A percentile compares a stretch with the other conserved stretches of the same genome.
These are phyloP conservation scores for Drosophila eohydei DNA, from an alignment of 2,888 invertebrate species.

Conservation along the genomic window DNA sequence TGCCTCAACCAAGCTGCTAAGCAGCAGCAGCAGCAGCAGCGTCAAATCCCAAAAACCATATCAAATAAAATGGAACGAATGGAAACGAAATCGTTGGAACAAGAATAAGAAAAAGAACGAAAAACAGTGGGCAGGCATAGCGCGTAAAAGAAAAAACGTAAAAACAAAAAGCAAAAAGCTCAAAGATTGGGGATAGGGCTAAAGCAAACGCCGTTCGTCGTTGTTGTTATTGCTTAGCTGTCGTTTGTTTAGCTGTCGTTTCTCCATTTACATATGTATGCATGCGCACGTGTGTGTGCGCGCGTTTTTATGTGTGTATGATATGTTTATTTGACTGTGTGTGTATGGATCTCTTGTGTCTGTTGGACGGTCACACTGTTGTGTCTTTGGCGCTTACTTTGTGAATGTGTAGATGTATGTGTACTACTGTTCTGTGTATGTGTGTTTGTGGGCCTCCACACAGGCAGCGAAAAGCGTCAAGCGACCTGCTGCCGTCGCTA, in stretches of 20 bases:
- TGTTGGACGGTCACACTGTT: slow-evolving; percentile 40
- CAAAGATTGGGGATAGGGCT: slow-evolving; percentile 64
- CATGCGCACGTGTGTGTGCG: not conserved
- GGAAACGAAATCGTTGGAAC: slow-evolving; percentile 27
- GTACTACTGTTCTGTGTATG: slow-evolving; percentile 28
- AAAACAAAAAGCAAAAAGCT: slow-evolving; percentile 52
- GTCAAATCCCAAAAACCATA: slow-evolving; percentile 16
- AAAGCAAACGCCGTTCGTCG: slow-evolving; percentile 54
- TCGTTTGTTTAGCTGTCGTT: slow-evolving; percentile 71
- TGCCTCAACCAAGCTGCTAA: slow-evolving; percentile 21
- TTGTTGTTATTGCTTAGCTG: slow-evolving; percentile 46
- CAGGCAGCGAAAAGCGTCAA: slow-evolving; percentile 50
- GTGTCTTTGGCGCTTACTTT: slow-evolving; percentile 40
- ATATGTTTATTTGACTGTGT: slow-evolving; percentile 38
- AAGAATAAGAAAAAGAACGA: slow-evolving; percentile 40
- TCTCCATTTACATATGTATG: slow-evolving; percentile 63
- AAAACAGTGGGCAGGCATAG: slow-evolving; percentile 27
- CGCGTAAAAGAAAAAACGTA: slow-evolving; percentile 17
- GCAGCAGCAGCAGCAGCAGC: slow-evolving; percentile 12
- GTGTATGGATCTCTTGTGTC: slow-evolving; percentile 43
- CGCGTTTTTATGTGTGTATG: slow-evolving; percentile 25
- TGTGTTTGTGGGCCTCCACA: slow-evolving; percentile 70
- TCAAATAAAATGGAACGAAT: slow-evolving; percentile 38
- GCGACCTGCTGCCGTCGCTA: slow-evolving; percentile 41
- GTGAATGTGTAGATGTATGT: slow-evolving; percentile 4